A percentile compares a stretch with the other conserved stretches of the same genome.
Evolutionary conservation across 2,797 vertebrate genomes (phyloP).

Genomic region (Lutra lutra): DNA sequence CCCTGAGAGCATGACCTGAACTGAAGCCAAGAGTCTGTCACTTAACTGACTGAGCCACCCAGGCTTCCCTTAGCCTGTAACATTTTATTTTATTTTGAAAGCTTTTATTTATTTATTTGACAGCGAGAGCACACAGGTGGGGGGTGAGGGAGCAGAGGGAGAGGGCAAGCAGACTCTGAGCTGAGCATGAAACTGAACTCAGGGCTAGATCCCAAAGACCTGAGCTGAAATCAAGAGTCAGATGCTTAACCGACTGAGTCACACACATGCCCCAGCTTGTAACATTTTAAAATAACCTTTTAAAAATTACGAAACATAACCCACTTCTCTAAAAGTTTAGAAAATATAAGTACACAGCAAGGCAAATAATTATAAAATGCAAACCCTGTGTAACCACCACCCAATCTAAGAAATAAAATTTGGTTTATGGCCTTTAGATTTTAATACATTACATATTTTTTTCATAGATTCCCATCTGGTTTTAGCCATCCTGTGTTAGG

Average conservation of each 20-base stretch:
- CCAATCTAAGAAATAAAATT: not conserved
- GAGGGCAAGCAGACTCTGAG: too few species aligned
- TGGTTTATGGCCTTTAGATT: not conserved
- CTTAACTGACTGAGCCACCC: not conserved
- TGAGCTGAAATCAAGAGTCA: too few species aligned
- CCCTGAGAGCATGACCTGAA: not conserved
- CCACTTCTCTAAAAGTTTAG: not conserved
- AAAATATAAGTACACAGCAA: not conserved
- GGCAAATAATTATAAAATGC: not conserved
- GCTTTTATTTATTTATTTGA: too few species aligned
- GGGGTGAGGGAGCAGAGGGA: too few species aligned
- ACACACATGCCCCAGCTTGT: too few species aligned
- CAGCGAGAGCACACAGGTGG: too few species aligned
- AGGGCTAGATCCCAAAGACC: too few species aligned
- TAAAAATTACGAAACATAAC: not conserved
- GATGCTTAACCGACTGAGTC: too few species aligned
- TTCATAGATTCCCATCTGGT: not conserved
- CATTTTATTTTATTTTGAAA: not conserved
- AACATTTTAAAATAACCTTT: not conserved
- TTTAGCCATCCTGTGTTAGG: not conserved
- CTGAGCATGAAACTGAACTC: rapidly evolving
- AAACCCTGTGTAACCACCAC: not conserved
- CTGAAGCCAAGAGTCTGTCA: not conserved
- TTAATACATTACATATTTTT: not conserved
- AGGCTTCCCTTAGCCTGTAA: not conserved